A percentile compares a stretch with the other conserved stretches of the same genome.
Conservation (phyloP, 1,140 invertebrate species). For the Zophobas morio region DNA sequence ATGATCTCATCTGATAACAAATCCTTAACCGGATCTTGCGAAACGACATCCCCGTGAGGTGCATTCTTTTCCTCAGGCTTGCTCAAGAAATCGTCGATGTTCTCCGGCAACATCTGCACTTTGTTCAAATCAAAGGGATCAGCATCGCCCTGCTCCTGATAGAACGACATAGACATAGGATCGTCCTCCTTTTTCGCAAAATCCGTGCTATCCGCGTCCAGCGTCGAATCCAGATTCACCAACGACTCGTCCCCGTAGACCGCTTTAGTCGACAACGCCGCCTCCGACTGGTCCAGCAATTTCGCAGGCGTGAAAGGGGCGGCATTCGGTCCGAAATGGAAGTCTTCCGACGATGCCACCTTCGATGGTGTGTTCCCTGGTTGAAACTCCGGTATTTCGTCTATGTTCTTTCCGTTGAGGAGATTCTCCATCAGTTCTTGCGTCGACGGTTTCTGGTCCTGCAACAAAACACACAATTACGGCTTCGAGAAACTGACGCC, state of each 20-base stretch:
- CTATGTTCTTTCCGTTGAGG: conserved; percentile 65
- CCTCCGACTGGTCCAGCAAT: conserved; percentile 69
- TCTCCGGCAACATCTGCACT: conserved; percentile 73
- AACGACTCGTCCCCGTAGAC: conserved; percentile 70
- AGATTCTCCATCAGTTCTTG: conserved; percentile 63
- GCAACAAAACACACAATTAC: conserved; percentile 47
- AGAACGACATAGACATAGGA: conserved; percentile 80
- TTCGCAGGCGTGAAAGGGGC: conserved; percentile 61
- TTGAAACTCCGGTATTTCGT: conserved; percentile 65
- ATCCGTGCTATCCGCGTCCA: conserved; percentile 50
- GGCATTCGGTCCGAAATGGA: conserved; percentile 64
- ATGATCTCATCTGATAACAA: not conserved
- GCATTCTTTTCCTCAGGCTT: conserved; percentile 56
- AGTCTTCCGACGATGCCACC: conserved; percentile 58
- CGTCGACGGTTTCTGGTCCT: conserved; percentile 59
- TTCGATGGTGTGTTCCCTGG: conserved; percentile 56
- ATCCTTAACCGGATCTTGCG: conserved; percentile 56
- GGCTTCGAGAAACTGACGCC: not conserved
- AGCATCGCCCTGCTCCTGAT: conserved; percentile 74
- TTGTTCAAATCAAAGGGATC: conserved; percentile 75
- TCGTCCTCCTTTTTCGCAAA: conserved; percentile 67
- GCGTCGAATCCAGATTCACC: conserved; percentile 57
- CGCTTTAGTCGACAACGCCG: conserved; percentile 69
- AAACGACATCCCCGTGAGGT: conserved; percentile 58
- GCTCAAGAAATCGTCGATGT: conserved; percentile 70